Base-by-base conservation (phyloP, 2,888 invertebrate genomes). In the Aspidiotus destructor region DNA sequence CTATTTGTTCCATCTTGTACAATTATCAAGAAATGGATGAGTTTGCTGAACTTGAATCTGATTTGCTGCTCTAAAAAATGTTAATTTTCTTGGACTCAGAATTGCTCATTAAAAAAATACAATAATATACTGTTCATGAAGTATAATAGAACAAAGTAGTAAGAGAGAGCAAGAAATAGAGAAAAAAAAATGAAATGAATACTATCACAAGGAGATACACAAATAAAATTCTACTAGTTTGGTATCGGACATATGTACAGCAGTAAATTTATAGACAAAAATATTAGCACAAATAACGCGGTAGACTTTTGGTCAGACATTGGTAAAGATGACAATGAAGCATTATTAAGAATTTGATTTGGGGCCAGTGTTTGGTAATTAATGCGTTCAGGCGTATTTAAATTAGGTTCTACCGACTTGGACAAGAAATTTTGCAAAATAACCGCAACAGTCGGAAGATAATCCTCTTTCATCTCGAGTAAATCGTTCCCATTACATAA, bases 401-500 rank as follows among this genome's bases (percentile, higher is more conserved):
- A 67, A 67, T 52, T 48, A 67, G 48, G 58, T 28, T 60, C 16
- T 57, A 60, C 17, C 40, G 67, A 60, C 60, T 67, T 67, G 58
- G 42, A 52, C 48, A 67, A 48, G 48, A 67, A 67, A 44, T 67
- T 67, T 57, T 58, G 42, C 17, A 60, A 44, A 58, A 67, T 58
- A 67, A 60, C 67, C 52, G 67, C 67, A 40, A 67, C 67, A 44
- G 48, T 42, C 57, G 58, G 58, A 60, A 67, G 58, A 48, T 42
- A 60, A 65, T 65, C 54, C 67, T 67, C 67, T 67, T 67, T 67
- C 67, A 67, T 67, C 48, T 67, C 67, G 67, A 67, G 42, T 28
- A 67, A 60, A 67, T 67, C 67, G 67, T 67, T 67, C 67, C 48
- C 48, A 60, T 60, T 58, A 58, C 67, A 58, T 60, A 67, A 60